Evolutionary conservation across 1,140 invertebrate genomes (phyloP), one percentile per base, ranked within the genome.

Genomic region (Sitophilus oryzae): DNA sequence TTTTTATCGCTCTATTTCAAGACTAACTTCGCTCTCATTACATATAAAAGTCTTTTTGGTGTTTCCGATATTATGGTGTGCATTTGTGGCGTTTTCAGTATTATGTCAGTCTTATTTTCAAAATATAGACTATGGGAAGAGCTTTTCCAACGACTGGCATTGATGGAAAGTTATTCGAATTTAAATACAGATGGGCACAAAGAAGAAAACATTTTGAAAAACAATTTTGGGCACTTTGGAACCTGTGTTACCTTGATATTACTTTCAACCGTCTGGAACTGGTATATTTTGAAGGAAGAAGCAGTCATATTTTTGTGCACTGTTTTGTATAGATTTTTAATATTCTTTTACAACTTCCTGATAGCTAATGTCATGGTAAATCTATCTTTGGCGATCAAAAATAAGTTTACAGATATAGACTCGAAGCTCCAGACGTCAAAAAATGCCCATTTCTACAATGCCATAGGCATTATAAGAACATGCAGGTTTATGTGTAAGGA

Each of bases 361-460:
- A 18, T 20, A 18, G 38, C 8, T 3, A 16, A 41, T 20, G 10
- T 41, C 2, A 5, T 41, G 5, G 19, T 41, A 3, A 41, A 41
- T 11, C 16, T 41, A 20, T 2, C 3, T 3, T 16, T 18, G 4
- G 14, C 38, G 2, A 18, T 41, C 14, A 41, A 18, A 20, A 18
- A 9, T 11, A 41, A 41, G 18, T 41, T 41, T 20, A 16, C 14
- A 5, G 38, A 41, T 11, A 11, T 41, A 3, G 10, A 20, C 3
- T 18, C 15, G 16, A 41, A 41, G 38, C 18, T 41, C 10, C 10
- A 18, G 4, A 2, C 18, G 4, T 41, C n/a, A 4, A 41, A 41
- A 41, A 41, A 41, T 20, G 38, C 38, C 16, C 38, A 41, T 5
- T 41, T 41, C 19, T 41, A 41, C 11, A 41, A 41, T 11, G n/a